phyloP scores from a whole-genome alignment of 2,113 vertebrate genomes.

The Trochalopteron elliotii region DNA sequence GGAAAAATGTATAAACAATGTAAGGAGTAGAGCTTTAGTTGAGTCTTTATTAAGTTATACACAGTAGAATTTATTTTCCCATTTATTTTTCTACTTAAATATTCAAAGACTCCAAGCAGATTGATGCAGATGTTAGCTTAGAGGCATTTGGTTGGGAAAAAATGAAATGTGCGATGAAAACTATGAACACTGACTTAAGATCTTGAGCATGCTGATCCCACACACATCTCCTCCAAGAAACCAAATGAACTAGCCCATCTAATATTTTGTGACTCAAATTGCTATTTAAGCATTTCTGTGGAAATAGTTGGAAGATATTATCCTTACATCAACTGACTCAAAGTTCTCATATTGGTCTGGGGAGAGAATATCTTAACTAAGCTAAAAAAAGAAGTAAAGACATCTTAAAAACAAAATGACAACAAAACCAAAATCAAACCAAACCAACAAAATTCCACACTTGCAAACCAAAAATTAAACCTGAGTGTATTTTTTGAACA shows the following conservation, averaged over 20 bases:
- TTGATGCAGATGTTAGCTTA: not conserved
- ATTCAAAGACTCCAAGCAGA: not conserved
- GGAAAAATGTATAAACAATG: not conserved
- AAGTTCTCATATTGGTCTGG: not conserved
- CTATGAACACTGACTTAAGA: not conserved
- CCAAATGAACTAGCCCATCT: not conserved
- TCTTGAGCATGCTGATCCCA: not conserved
- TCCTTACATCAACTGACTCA: not conserved
- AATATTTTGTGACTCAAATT: not conserved
- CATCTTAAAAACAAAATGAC: not conserved
- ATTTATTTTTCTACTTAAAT: not conserved
- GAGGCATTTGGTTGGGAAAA: not conserved
- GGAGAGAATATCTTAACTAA: not conserved
- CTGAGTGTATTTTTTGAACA: not conserved
- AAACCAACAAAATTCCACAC: not conserved
- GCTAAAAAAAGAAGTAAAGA: not conserved
- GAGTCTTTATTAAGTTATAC: not conserved
- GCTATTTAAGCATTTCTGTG: not conserved
- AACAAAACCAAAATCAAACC: not conserved
- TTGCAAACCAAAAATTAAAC: not conserved
- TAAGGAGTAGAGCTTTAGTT: not conserved
- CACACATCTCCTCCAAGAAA: not conserved
- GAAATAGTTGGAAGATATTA: not conserved
- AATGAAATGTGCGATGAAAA: not conserved
- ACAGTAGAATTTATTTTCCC: not conserved